phyloP scores from a whole-genome alignment of 2,888 invertebrate genomes.

The Brenthis ino region DNA sequence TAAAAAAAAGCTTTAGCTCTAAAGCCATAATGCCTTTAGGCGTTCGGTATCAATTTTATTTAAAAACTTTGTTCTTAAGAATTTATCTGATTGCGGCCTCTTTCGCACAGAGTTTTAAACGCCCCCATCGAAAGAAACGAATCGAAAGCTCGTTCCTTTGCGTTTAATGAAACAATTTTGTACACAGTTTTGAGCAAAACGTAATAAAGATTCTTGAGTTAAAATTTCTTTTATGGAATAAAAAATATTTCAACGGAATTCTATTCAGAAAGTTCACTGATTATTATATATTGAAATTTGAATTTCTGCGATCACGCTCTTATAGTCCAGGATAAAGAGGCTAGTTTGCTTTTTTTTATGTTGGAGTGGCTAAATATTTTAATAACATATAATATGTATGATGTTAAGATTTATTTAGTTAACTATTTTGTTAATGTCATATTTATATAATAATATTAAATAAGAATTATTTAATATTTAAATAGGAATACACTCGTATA shows the following conservation, averaged over 20 bases:
- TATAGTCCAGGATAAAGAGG: constrained; percentile 7
- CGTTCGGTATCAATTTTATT: constrained; percentile 47
- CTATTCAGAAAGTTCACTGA: constrained; percentile 28
- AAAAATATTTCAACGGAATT: constrained; percentile 30
- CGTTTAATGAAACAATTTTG: constrained; percentile 40
- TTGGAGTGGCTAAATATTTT: no score
- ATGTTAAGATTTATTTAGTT: no score
- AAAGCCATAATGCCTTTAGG: constrained; percentile 33
- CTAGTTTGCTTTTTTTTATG: no score
- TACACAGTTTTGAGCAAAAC: constrained; percentile 39
- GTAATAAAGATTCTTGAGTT: constrained; percentile 35
- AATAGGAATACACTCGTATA: no score
- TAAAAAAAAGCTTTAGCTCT: constrained; percentile 26
- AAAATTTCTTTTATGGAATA: constrained; percentile 33
- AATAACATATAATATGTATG: no score
- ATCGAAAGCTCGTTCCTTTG: constrained; percentile 42
- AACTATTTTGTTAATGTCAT: no score
- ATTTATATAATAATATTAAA: no score
- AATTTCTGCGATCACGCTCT: constrained; percentile 7
- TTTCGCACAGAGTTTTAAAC: constrained; percentile 56
- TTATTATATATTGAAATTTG: constrained; percentile 20
- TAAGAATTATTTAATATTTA: no score
- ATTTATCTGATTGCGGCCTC: constrained; percentile 61
- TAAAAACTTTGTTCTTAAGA: constrained; percentile 53
- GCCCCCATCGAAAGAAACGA: constrained; percentile 45